phyloP scores from a whole-genome alignment of 1,140 invertebrate species.

The Wasmannia auropunctata region DNA sequence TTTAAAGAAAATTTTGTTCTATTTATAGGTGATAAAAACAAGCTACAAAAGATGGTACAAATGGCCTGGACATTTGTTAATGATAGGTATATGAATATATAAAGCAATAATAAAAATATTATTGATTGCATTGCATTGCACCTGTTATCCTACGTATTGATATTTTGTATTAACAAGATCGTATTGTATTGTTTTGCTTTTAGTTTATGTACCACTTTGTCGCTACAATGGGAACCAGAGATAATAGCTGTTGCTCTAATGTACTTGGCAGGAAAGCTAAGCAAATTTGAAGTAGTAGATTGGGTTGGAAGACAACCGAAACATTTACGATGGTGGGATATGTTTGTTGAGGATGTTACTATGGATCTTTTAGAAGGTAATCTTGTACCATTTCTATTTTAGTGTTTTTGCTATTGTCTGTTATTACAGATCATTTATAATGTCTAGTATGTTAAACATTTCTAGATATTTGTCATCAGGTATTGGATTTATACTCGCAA shows the following conservation, averaged over 20 bases:
- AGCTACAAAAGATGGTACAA: slow-evolving; percentile 98
- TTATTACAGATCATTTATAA: neutral
- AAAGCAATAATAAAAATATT: neutral
- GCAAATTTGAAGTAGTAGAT: slow-evolving; percentile 97
- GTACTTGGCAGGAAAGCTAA: slow-evolving; percentile 98
- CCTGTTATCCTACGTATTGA: neutral
- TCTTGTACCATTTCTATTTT: neutral
- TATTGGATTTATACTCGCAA: slow-evolving; percentile 94
- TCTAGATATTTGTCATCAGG: slow-evolving; percentile 98
- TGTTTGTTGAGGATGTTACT: slow-evolving; percentile 98
- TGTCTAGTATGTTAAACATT: slow-evolving; percentile 50
- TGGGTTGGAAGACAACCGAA: slow-evolving; percentile 94
- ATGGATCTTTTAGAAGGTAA: slow-evolving; percentile 96
- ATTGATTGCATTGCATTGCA: neutral
- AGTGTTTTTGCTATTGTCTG: neutral
- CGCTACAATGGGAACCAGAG: slow-evolving; percentile 99
- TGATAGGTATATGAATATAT: slow-evolving; percentile 90
- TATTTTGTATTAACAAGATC: neutral
- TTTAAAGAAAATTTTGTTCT: slow-evolving; percentile 36
- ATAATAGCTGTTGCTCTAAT: slow-evolving; percentile 99
- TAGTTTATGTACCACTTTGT: slow-evolving; percentile 97
- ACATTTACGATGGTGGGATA: slow-evolving; percentile 98
- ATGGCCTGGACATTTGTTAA: slow-evolving; percentile 99
- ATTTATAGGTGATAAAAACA: slow-evolving; percentile 92
- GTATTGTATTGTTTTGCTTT: slow-evolving; percentile 55